A percentile compares a stretch with the other conserved stretches of the same genome.
phyloP scores from a whole-genome alignment of 2,888 invertebrate species.

The Hedya salicella region DNA sequence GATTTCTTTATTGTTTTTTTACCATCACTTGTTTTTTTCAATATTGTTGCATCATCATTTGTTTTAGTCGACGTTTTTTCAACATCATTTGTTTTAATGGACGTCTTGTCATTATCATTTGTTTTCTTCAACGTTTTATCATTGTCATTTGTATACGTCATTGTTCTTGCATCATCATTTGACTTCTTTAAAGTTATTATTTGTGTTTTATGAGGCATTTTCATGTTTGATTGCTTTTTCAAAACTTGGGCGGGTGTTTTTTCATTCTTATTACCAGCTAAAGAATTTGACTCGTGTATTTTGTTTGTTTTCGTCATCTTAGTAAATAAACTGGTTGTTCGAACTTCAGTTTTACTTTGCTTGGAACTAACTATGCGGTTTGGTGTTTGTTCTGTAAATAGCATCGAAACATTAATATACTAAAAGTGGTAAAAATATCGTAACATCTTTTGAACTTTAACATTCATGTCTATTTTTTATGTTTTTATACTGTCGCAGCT shows the following conservation, averaged over 20 bases:
- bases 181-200: neutral
- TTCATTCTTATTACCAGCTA: constrained; percentile 14
- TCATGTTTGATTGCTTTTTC: constrained; percentile 17
- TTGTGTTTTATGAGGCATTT: neutral
- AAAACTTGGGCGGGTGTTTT: neutral
- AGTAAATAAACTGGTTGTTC: neutral
- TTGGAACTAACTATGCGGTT: constrained; percentile 1
- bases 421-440: neutral
- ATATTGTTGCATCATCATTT: neutral
- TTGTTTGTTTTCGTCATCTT: constrained; percentile 4
- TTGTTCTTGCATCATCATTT: neutral
- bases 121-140: constrained; percentile 7
- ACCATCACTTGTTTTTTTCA: neutral
- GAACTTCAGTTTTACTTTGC: constrained; percentile 5
- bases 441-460: neutral
- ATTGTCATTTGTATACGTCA: constrained; percentile 2
- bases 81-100: neutral
- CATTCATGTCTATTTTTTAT: too few relatives aligned
- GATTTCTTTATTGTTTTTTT: constrained; percentile 6
- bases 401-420: neutral
- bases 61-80: neutral
- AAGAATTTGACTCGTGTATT: neutral
- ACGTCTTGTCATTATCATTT: neutral
- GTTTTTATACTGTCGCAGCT: too few relatives aligned
- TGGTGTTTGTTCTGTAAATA: constrained; percentile 25